A percentile compares a stretch with the other conserved stretches of the same genome.
These are phyloP conservation scores for Portunus trituberculatus DNA, from an alignment of 1,140 invertebrate genomes.

Conservation along the genomic window DNA sequence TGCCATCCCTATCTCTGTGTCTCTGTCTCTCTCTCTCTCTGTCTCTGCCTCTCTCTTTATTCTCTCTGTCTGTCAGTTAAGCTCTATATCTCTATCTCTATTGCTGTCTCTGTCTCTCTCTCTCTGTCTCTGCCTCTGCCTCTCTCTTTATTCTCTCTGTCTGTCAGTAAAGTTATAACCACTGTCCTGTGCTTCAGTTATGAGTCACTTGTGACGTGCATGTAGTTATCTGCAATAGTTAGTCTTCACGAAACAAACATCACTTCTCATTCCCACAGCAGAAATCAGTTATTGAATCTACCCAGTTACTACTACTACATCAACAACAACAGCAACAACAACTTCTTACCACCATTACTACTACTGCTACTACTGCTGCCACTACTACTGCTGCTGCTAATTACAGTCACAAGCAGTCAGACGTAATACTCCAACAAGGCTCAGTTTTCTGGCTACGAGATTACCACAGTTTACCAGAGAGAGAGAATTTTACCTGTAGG, in stretches of 20 bases:
- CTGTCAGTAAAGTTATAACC: not conserved
- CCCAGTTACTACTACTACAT: not conserved
- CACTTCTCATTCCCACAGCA: not conserved
- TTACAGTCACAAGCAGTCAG: slow-evolving; percentile 22
- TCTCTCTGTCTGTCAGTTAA: too few species aligned
- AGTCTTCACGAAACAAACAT: not conserved
- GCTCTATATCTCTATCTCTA: too few species aligned
- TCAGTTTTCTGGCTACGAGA: slow-evolving; percentile 52
- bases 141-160: not conserved
- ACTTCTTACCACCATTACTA: not conserved
- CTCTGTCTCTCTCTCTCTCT: too few species aligned
- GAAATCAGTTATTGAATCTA: not conserved
- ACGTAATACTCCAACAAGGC: slow-evolving; percentile 69
- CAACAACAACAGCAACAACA: not conserved
- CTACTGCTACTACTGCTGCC: not conserved
- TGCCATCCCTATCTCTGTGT: too few species aligned
- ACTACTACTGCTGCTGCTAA: not conserved
- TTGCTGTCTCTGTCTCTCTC: too few species aligned
- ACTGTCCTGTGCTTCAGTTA: not conserved
- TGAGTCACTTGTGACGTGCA: not conserved
- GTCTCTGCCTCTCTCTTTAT: too few species aligned
- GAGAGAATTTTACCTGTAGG: too few species aligned
- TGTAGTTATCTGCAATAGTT: not conserved
- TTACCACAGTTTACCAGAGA: not conserved
- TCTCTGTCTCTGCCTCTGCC: not conserved